Evolutionary conservation across 1,140 invertebrate genomes (phyloP), one percentile per base, ranked within the genome.

Genomic region (Homalodisca vitripennis): DNA sequence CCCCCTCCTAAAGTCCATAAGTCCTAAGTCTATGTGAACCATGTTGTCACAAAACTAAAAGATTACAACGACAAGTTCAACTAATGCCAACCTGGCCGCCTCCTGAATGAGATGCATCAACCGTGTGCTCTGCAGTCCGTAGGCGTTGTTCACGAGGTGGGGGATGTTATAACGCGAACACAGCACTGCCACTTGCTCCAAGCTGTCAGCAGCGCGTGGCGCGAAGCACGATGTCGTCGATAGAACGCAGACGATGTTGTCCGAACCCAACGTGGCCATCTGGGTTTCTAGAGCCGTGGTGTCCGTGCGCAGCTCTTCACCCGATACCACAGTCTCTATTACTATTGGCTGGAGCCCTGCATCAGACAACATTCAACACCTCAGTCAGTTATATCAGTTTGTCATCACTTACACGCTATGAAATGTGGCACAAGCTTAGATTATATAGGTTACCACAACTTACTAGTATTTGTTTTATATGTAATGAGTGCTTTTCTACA

Each of bases 201-300:
- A 82, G 73, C 86, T 85, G 79, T 96, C 93, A 70, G 87, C 87
- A 29, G 85, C 86, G 75, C 93, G 81, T 0, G 93, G 93, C 47
- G 93, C 92, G 82, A 95, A 96, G 75, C 92, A 95, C 75, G 90
- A 89, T 0, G 92, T 95, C 3, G 93, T 95, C 10, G 91, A 87
- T 68, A 94, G 83, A 2, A 95, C 84, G 78, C 91, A 93, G n/a
- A 89, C 79, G 73, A 95, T 87, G 73, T 86, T 88, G 41, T 91
- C 84, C 1, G 82, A 77, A 3, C 87, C 88, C 14, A 91, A 74
- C 31, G 84, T 81, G 29, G 81, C 76, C 66, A 93, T 87, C 74
- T 83, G 80, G 57, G 81, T 74, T 74, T 84, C 81, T n/a, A 93
- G 83, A 72, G 81, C 84, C 48, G 81, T 77, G 27, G 91, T 71